Evolutionary conservation across 1,140 invertebrate species (phyloP).

Genomic region (Lepidostoma basale): DNA sequence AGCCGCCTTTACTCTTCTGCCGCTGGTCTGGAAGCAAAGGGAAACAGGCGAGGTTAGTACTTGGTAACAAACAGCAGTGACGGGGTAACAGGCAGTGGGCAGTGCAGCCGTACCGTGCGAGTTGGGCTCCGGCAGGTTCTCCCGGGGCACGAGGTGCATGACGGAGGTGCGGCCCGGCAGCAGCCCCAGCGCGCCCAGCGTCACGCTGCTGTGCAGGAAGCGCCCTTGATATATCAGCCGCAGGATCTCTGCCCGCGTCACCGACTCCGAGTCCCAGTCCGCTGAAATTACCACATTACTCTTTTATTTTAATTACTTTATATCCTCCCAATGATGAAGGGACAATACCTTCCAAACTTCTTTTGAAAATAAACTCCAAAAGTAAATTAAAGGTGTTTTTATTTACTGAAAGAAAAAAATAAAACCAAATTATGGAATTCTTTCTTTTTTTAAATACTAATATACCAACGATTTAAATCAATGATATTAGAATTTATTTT

Average conservation of each 20-base stretch:
- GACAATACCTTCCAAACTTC: background rate
- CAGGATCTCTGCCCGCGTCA: slow-evolving; percentile 95
- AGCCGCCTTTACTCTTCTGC: slow-evolving; percentile 92
- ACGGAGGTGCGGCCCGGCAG: slow-evolving; percentile 97
- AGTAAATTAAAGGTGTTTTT: no score
- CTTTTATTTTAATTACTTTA: background rate
- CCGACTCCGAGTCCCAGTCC: slow-evolving; percentile 96
- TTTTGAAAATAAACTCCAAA: no score
- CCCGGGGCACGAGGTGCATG: slow-evolving; percentile 98
- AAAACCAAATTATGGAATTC: no score
- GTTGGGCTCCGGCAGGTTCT: slow-evolving; percentile 98
- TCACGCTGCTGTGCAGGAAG: slow-evolving; percentile 99
- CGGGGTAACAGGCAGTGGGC: background rate
- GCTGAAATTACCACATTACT: slow-evolving; percentile 51
- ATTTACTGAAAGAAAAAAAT: no score
- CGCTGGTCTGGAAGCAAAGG: slow-evolving; percentile 80
- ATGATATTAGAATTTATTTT: no score
- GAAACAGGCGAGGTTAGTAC: background rate
- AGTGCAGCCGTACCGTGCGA: slow-evolving; percentile 80
- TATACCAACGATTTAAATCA: no score
- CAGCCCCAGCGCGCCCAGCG: slow-evolving; percentile 93
- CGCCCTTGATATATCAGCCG: slow-evolving; percentile 98
- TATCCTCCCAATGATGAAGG: background rate
- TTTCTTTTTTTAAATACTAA: no score
- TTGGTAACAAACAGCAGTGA: background rate